These are phyloP conservation scores for Uria lomvia DNA, from an alignment of 2,113 vertebrate species.

Conservation along the genomic window DNA sequence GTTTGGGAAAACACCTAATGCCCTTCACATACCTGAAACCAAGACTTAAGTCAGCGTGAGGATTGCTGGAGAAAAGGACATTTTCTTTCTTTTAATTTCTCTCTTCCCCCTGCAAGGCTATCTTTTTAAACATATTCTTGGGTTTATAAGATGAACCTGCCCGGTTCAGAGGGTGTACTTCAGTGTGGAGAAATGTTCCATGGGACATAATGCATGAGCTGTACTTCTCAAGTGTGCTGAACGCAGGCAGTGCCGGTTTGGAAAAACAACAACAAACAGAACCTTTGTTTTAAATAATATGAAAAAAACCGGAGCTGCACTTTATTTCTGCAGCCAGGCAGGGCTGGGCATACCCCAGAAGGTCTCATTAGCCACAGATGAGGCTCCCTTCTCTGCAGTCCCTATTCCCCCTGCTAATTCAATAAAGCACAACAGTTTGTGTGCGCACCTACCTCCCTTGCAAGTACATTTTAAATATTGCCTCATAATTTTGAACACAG, in stretches of 20 bases:
- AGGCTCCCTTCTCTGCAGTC: neutral
- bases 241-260: neutral
- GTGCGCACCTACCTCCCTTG: neutral
- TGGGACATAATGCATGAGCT: neutral
- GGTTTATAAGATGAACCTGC: neutral
- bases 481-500: neutral
- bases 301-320: neutral
- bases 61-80: neutral
- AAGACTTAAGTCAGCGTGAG: neutral
- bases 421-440: neutral
- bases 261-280: neutral
- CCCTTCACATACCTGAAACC: neutral
- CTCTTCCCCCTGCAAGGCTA: neutral
- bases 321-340: neutral
- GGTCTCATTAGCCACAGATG: neutral
- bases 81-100: neutral
- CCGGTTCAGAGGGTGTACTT: rapidly evolving
- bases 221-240: neutral
- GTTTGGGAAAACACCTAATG: neutral
- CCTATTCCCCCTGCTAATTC: neutral
- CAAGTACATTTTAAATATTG: neutral
- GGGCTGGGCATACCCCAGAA: neutral
- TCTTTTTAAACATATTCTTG: neutral
- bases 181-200: neutral
- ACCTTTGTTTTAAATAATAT: neutral